Conservation (phyloP, 2,888 invertebrate species). For the Odontothrips loti region DNA sequence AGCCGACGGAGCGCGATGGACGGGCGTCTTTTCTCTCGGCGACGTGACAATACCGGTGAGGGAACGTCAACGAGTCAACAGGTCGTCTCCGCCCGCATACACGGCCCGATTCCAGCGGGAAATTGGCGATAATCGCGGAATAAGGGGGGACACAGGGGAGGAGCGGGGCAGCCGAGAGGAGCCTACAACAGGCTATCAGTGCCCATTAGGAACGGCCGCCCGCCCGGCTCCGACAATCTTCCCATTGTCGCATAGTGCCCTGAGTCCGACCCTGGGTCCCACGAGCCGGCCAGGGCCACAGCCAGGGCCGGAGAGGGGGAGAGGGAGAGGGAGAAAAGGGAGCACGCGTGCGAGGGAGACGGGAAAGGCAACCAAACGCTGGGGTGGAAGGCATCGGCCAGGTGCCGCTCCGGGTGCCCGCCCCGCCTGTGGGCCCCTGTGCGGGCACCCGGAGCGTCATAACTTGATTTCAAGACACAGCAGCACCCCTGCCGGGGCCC, state of each 20-base stretch:
- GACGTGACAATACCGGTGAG: not conserved
- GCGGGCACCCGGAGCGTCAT: not conserved
- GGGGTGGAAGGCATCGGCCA: not conserved
- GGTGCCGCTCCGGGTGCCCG: no score
- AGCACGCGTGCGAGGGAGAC: no score
- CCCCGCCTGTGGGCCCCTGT: not conserved
- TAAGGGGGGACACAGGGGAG: not conserved
- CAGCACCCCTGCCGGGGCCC: not conserved
- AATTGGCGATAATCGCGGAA: not conserved
- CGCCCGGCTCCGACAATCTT: not conserved
- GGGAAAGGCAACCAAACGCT: no score
- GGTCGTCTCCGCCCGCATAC: not conserved
- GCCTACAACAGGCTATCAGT: not conserved
- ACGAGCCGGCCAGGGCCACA: no score
- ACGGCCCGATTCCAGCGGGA: not conserved
- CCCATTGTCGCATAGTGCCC: not conserved
- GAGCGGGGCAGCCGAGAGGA: not conserved
- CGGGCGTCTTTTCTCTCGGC: not conserved
- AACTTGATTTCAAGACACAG: slow-evolving; percentile 24
- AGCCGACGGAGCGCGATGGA: not conserved
- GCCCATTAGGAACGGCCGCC: not conserved
- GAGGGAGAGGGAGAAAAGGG: no score
- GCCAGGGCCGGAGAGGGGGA: not conserved
- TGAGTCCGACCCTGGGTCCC: no score
- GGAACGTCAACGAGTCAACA: not conserved